Base-by-base conservation (phyloP, 2,113 vertebrate genomes). In the Meleagris gallopavo region DNA sequence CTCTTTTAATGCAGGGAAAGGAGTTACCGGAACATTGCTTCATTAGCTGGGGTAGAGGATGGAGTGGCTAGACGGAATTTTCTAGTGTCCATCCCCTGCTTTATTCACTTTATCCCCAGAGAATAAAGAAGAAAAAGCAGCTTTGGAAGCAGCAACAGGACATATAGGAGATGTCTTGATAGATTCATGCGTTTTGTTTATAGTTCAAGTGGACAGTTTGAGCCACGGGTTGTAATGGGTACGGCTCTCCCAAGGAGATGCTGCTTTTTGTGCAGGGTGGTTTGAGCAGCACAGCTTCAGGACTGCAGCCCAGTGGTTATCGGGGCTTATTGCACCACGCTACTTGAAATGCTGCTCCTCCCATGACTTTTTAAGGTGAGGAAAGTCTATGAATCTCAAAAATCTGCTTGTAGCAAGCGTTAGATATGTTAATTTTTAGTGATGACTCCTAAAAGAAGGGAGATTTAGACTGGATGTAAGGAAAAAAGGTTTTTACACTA, bases 1-100 rank as follows among this genome's bases (percentile, higher is more conserved):
- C 55, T n/a, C 48, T 73, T 91, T 95, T 76, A 69, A 88, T 83
- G 66, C 71, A 80, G 73, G 50, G 64, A 82, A 40, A 82, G 89
- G 88, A 94, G 55, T 55, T 48, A 22, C 48, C 55, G 91, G 60
- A 87, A 75, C 67, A 43, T 88, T 86, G 86, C 90, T 81, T 91
- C 46, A 32, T 64, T 29, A 94, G 64, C 45, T 6, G 1, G 13
- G 78, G 75, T 82, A 71, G 82, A 70, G 70, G 70, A 17, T 29
- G 77, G 80, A 62, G 90, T 69, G 20, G 6, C 66, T 25, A 4
- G 6, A 50, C 78, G 71, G 32, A 50, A 41, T 78, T 69, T 83
- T 72, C 57, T 78, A 30, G 7, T 82, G 73, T 75, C 73, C 88
- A 50, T 50, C 40, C 83, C 79, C 61, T 43, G 32, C 0, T 0